These are phyloP conservation scores for Sycobia sp. DNA, from an alignment of 1,140 invertebrate genomes.

Conservation along the genomic window DNA sequence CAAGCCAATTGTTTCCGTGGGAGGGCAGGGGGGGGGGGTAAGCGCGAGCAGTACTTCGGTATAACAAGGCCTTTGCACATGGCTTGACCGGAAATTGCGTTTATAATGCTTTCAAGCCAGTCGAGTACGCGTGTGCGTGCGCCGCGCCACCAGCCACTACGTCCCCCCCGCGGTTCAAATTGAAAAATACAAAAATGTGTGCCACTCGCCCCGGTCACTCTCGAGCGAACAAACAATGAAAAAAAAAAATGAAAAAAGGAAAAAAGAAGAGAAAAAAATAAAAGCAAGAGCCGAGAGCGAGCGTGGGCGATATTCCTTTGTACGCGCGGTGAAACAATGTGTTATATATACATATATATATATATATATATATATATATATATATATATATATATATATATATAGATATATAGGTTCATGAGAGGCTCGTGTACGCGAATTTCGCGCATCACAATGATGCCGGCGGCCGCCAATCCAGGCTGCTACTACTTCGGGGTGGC, in stretches of 20 bases:
- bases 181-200: slow-evolving; percentile 42
- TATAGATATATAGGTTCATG: no score
- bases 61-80: no score
- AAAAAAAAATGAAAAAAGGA: not conserved
- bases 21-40: no score
- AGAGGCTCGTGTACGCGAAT: slow-evolving; percentile 36
- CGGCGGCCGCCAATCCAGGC: no score
- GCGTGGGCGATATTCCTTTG: slow-evolving; percentile 35
- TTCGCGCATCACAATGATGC: slow-evolving; percentile 47
- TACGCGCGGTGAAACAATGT: slow-evolving; percentile 47
- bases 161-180: slow-evolving; percentile 29
- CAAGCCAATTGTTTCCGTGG: no score
- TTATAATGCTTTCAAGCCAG: slow-evolving; percentile 48
- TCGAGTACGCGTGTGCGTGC: no score
- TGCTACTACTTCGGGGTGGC: no score
- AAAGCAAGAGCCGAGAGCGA: not conserved
- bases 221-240: slow-evolving; percentile 19
- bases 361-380: no score
- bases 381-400: no score
- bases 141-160: no score
- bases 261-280: not conserved
- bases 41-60: no score
- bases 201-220: slow-evolving; percentile 27
- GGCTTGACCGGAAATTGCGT: slow-evolving; percentile 47
- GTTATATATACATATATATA: no score